Conservation (phyloP, 2,888 invertebrate genomes). For the Rhagium mordax region DNA sequence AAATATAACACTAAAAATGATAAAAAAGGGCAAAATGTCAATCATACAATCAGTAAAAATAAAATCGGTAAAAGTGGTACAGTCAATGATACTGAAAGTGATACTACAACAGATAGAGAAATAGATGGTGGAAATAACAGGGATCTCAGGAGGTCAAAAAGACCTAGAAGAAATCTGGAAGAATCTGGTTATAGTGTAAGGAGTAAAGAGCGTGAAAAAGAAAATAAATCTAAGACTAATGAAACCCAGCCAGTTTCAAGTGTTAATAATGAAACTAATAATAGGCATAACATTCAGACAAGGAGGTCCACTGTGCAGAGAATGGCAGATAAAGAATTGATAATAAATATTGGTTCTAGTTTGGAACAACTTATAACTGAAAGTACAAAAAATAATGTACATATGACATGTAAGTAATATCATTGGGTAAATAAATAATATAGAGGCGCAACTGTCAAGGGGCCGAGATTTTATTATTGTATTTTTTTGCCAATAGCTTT, state of each 20-base stretch:
- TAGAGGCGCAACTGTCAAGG: too few relatives aligned
- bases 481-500: too few relatives aligned
- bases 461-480: too few relatives aligned
- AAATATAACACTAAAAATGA: background rate
- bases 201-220: background rate
- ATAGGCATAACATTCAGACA: background rate
- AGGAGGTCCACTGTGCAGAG: background rate
- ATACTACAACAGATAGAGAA: background rate
- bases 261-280: background rate
- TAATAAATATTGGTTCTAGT: background rate
- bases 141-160: slow-evolving; percentile 1
- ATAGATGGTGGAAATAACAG: background rate
- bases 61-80: background rate
- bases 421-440: too few relatives aligned
- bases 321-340: background rate
- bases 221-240: slow-evolving; percentile 2
- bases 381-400: background rate
- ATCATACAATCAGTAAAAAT: background rate
- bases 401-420: background rate
- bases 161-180: background rate
- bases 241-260: background rate
- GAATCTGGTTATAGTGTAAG: background rate
- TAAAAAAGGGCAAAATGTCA: background rate
- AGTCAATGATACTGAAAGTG: background rate
- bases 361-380: background rate